A percentile compares a stretch with the other conserved stretches of the same genome.
These are phyloP conservation scores for Hyperoplus lanceolatus DNA, from an alignment of 2,797 vertebrate species.

Conservation along the genomic window DNA sequence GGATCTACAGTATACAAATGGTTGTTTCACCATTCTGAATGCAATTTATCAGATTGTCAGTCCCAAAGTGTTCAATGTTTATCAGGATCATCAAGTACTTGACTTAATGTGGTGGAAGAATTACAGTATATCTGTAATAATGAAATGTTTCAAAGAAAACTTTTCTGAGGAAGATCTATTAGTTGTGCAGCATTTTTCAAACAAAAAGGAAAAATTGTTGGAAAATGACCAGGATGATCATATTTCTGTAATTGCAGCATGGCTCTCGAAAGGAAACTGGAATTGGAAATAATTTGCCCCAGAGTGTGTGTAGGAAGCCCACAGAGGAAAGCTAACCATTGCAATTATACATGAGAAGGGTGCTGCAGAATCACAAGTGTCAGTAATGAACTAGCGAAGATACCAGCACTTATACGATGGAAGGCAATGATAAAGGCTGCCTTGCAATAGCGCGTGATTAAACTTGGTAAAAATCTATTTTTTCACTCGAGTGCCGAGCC, in stretches of 20 bases:
- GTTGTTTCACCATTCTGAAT: not conserved
- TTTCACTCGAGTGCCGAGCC: slow-evolving; percentile 62
- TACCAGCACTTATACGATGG: slow-evolving; percentile 66
- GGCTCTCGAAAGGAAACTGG: slow-evolving; percentile 76
- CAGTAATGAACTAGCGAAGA: slow-evolving; percentile 80
- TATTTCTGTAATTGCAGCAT: slow-evolving; percentile 81
- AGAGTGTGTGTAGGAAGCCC: slow-evolving; percentile 79
- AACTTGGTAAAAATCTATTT: slow-evolving; percentile 74
- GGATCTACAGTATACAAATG: too few relatives aligned
- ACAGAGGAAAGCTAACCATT: slow-evolving; percentile 71
- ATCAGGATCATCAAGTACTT: not conserved
- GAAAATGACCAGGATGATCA: slow-evolving; percentile 71
- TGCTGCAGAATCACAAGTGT: slow-evolving; percentile 76
- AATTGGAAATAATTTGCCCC: slow-evolving; percentile 80
- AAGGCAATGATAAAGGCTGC: slow-evolving; percentile 70
- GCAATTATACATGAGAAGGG: slow-evolving; percentile 81
- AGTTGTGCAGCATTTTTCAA: slow-evolving; percentile 41
- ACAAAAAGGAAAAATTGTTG: slow-evolving; percentile 61
- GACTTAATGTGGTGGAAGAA: slow-evolving; percentile 1
- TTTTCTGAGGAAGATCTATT: slow-evolving; percentile 57
- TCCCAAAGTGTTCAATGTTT: not conserved
- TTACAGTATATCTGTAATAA: slow-evolving; percentile 2
- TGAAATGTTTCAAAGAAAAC: slow-evolving; percentile 54
- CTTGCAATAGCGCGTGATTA: slow-evolving; percentile 77
- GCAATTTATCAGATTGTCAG: slow-evolving; percentile 12